Evolutionary conservation across 2,888 invertebrate species (phyloP), one percentile per base, ranked within the genome.

Genomic region (Zygothrica quintamaculata): DNA sequence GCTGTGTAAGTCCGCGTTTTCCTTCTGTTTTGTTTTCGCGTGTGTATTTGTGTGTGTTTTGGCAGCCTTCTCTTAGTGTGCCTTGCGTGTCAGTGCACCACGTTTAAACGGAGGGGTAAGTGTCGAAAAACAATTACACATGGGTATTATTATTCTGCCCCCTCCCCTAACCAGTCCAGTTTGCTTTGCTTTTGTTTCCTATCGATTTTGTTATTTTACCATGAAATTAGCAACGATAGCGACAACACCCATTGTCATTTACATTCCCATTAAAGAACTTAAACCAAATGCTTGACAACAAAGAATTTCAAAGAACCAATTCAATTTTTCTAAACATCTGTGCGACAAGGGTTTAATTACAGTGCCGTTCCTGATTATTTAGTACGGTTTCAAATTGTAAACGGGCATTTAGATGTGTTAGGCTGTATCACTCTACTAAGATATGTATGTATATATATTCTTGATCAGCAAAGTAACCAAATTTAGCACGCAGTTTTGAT

Each of bases 161-260:
- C 18, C 3, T 22, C 2, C 18, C 18, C 18, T 5, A 31, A n/a
- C n/a, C n/a, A n/a, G n/a, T n/a, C n/a, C n/a, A 31, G 31, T 31
- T n/a, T 31, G 31, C 31, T n/a, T 31, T 31, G n/a, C 9, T 5
- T 9, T 31, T 31, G 9, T 31, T 31, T 4, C n/a, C 12, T 66
- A 78, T 77, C 62, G 84, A 79, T 79, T 79, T 82, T 82, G 46
- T 43, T 29, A 56, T 60, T 60, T 53, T 11, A 65, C 51, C 52
- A 65, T 43, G 56, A 57, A 57, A 57, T 39, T 33, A 29, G 58
- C 65, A 70, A 36, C 36, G 51, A 43, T 61, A 78, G 65, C 58
- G 64, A 40, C 36, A 52, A 39, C 9, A 13, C 5, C 6, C 16
- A 33, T 11, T 7, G 13, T 33, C 18, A 22, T 22, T 37, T 50